phyloP scores from a whole-genome alignment of 92 coral and sea anemone species.

The Zoanthus solanderi region DNA sequence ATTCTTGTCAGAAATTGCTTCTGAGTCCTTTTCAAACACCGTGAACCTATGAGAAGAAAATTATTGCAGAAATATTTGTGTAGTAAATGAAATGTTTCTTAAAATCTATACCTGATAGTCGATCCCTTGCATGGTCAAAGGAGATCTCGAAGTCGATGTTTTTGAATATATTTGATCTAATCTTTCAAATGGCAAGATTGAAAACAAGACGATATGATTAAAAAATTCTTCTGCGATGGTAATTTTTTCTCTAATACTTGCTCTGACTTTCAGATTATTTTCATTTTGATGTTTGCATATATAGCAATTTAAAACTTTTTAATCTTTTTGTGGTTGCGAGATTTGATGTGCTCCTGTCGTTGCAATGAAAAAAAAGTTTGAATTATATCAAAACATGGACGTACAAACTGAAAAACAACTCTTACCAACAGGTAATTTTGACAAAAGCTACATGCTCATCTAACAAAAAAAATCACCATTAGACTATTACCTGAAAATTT shows the following conservation, averaged over 20 bases:
- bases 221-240: slow-evolving; percentile 22
- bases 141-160: slow-evolving; percentile 22
- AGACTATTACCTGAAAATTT: not conserved
- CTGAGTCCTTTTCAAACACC: slow-evolving; percentile 18
- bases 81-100: not conserved
- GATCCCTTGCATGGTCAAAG: not conserved
- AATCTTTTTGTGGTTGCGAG: not conserved
- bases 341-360: not conserved
- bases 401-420: not conserved
- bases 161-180: slow-evolving; percentile 49
- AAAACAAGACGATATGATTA: slow-evolving; percentile 43
- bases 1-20: slow-evolving; percentile 13
- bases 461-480: too few relatives aligned
- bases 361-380: slow-evolving; percentile 9
- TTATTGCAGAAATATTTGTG: not conserved
- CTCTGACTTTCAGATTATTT: not conserved
- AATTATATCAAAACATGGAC: not conserved
- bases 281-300: slow-evolving; percentile 1
- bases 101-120: not conserved
- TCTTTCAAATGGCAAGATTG: slow-evolving; percentile 46
- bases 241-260: slow-evolving; percentile 20
- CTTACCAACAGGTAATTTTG: not conserved
- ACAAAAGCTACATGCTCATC: not conserved
- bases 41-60: slow-evolving; percentile 10
- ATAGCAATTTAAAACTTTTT: not conserved